Base-by-base conservation (phyloP, 2,113 vertebrate genomes). In the Muntiacus reevesi region DNA sequence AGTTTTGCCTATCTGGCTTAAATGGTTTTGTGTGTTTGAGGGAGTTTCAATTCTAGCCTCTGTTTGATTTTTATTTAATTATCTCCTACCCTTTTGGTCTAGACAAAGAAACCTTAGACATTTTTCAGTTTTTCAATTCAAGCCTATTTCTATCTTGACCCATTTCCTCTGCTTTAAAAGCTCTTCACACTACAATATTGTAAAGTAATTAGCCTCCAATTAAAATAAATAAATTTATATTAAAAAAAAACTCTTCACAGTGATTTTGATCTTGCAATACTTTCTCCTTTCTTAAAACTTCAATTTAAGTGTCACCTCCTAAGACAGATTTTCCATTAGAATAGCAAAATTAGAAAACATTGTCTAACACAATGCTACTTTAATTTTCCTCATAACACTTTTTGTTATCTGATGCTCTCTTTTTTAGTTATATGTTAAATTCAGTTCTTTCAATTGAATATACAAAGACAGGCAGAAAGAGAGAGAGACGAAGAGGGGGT, bases 21-120 rank as follows among this genome's bases (percentile, higher is more conserved):
- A 78, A 60, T 52, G 12, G 4, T 25, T 87, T 87, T 50, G 16
- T 40, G 16, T 47, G 5, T 8, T 55, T 87, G 74, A 81, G 30
- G 25, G 25, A 67, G 36, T 19, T 81, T 81, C n/a, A n/a, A 81
- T 21, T 54, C 50, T 33, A 50, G 36, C 81, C 17, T 94, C 54
- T 16, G 64, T 83, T 84, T 78, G 23, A 30, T 93, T 86, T 76
- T 76, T 86, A 76, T 87, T 78, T 94, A 87, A 47, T 67, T 27
- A 92, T 67, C 12, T 8, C 5, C 2, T 40, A 13, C 8, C 1
- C 4, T n/a, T 28, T 40, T 43, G 50, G 5, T 23, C 1, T 6
- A 74, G 12, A 40, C 3, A n/a, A 8, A 62, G 43, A 50, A 8
- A 82, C 1, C 10, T 7, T n/a, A 95, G 7, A 50, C 14, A 14